These are phyloP conservation scores for Pseudoips prasinana DNA, from an alignment of 2,888 invertebrate genomes.

Conservation along the genomic window DNA sequence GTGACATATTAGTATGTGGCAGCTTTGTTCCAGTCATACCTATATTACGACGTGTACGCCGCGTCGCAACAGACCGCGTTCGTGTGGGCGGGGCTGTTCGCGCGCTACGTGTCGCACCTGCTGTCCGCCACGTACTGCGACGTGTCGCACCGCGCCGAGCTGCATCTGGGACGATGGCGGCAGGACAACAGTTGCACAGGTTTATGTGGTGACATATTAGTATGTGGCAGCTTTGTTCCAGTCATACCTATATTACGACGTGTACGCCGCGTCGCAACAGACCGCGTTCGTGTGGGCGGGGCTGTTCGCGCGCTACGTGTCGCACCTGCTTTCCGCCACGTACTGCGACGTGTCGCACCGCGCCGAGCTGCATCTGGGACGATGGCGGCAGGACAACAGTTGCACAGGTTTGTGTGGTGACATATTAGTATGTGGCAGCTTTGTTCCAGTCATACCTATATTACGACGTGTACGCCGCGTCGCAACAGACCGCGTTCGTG, in stretches of 20 bases:
- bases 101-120: conserved; percentile 87
- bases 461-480: conserved; percentile 92
- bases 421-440: too few species aligned
- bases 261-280: conserved; percentile 92
- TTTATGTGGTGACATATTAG: too few species aligned
- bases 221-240: too few species aligned
- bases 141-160: not conserved
- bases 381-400: too few species aligned
- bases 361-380: too few species aligned
- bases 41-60: conserved; percentile 92
- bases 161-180: not conserved
- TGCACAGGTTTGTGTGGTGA: too few species aligned
- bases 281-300: conserved; percentile 92
- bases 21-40: conserved; percentile 68
- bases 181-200: too few species aligned
- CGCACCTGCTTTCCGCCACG: too few species aligned
- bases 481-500: conserved; percentile 91
- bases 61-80: conserved; percentile 92
- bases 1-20: not conserved
- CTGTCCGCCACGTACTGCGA: not conserved
- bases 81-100: conserved; percentile 92
- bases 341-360: too few species aligned
- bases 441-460: conserved; percentile 84
- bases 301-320: conserved; percentile 90
- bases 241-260: conserved; percentile 89